Evolutionary conservation across 2,797 vertebrate genomes (phyloP).

Genomic region (Lepidocolaptes lacrymiger): DNA sequence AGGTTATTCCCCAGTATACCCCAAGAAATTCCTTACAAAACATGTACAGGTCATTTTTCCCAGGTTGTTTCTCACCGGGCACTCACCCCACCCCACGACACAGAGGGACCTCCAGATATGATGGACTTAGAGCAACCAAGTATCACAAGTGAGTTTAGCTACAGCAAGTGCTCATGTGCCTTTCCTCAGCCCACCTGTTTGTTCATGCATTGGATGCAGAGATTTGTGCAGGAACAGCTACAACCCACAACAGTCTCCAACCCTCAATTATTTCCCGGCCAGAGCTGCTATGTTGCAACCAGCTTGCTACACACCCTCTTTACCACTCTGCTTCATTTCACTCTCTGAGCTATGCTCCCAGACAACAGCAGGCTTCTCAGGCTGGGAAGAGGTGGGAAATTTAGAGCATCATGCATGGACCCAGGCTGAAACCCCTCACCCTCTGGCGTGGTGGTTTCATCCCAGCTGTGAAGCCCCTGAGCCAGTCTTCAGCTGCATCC

Average conservation of each 20-base stretch:
- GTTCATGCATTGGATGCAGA: fast-evolving
- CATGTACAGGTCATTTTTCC: fast-evolving
- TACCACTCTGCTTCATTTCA: not conserved
- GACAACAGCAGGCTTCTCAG: not conserved
- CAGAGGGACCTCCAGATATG: not conserved
- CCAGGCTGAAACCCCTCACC: constrained; percentile 52
- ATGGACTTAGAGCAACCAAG: not conserved
- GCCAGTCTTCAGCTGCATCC: constrained; percentile 17
- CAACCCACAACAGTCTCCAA: not conserved
- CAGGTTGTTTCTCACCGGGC: not conserved
- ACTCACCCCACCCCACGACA: not conserved
- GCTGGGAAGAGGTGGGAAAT: not conserved
- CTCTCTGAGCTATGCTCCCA: not conserved
- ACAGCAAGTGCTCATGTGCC: not conserved
- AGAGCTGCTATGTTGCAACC: not conserved
- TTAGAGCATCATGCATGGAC: not conserved
- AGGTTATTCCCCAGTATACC: not conserved
- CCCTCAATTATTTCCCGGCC: not conserved
- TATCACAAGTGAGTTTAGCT: not conserved
- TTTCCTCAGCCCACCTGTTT: not conserved
- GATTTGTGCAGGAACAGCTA: not conserved
- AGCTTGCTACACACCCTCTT: not conserved
- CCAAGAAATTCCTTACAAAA: not conserved
- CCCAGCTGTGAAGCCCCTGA: constrained; percentile 50
- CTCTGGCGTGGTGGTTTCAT: constrained; percentile 58